phyloP scores from a whole-genome alignment of 2,888 invertebrate species.

The Brachynemurus nebulosus region DNA sequence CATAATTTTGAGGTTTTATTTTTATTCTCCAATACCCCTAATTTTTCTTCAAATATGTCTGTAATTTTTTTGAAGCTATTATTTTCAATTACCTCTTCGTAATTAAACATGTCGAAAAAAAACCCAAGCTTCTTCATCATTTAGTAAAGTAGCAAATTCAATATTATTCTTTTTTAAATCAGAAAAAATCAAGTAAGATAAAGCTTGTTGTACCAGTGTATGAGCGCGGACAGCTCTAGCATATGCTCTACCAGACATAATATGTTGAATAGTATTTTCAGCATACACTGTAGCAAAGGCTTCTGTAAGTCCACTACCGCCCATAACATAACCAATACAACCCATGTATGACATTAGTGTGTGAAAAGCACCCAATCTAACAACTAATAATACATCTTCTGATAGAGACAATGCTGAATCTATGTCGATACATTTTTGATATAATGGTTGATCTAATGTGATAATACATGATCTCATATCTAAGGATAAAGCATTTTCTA shows the following conservation, averaged over 20 bases:
- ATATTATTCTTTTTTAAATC: conserved; percentile 10
- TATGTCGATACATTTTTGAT: conserved; percentile 12
- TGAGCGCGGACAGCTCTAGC: conserved; percentile 5
- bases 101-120: conserved; percentile 15
- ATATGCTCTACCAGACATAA: conserved; percentile 11
- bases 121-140: background rate
- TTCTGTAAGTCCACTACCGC: conserved; percentile 14
- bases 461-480: conserved; percentile 10
- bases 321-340: background rate
- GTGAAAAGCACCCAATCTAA: conserved; percentile 11
- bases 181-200: conserved; percentile 9
- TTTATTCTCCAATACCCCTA: background rate
- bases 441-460: conserved; percentile 2
- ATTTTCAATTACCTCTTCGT: conserved; percentile 11
- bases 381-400: conserved; percentile 9
- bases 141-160: conserved; percentile 7
- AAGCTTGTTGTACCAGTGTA: background rate
- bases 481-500: conserved; percentile 10
- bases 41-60: background rate
- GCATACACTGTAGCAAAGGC: conserved; percentile 13
- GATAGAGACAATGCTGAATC: conserved; percentile 7
- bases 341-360: conserved; percentile 7
- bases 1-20: background rate
- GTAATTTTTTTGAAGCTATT: background rate
- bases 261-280: conserved; percentile 5